Evolutionary conservation across 2,888 invertebrate genomes (phyloP), one percentile per base, ranked within the genome.

Genomic region (Antheraea yamamai): DNA sequence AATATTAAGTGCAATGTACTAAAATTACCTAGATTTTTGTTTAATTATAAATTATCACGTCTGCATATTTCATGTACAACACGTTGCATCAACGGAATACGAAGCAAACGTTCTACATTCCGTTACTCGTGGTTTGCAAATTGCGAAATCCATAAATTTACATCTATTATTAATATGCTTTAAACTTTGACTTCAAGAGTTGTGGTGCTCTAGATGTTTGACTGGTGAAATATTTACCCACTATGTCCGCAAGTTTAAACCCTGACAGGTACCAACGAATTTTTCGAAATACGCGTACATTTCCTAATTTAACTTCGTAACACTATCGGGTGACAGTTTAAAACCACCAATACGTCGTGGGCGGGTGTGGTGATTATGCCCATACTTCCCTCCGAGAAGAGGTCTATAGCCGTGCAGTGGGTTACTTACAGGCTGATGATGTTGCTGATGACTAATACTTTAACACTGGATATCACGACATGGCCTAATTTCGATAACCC

Each of bases 21-120:
- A 20, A 39, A 10, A 39, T 70, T 70, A 70, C 35, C 39, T 39
- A 70, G 68, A 68, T 68, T 35, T 68, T 68, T 68, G 70, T 70
- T 70, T 39, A 39, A 39, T 39, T 39, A 39, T 39, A 70, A 70
- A 70, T 70, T 35, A 70, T 70, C 39, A 10, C 39, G 70, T 70
- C 70, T 70, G 39, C 70, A 70, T 70, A n/a, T 70, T 35, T 39
- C 39, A 55, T n/a, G n/a, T 26, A n/a, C 20, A 18, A 20, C 12
- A 16, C 10, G 70, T 39, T 35, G 39, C 70, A 39, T 70, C 70
- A 70, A 39, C 70, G 1, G 39, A n/a, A 20, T 39, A 20, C 6
- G 10, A n/a, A 23, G 20, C n/a, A n/a, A 39, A 35, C 20, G 39
- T 39, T 39, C 39, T 70, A n/a, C 39, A 70, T 39, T 39, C 39